Evolutionary conservation across 1,140 invertebrate species (phyloP).

Genomic region (Lamellibrachia luymesi): DNA sequence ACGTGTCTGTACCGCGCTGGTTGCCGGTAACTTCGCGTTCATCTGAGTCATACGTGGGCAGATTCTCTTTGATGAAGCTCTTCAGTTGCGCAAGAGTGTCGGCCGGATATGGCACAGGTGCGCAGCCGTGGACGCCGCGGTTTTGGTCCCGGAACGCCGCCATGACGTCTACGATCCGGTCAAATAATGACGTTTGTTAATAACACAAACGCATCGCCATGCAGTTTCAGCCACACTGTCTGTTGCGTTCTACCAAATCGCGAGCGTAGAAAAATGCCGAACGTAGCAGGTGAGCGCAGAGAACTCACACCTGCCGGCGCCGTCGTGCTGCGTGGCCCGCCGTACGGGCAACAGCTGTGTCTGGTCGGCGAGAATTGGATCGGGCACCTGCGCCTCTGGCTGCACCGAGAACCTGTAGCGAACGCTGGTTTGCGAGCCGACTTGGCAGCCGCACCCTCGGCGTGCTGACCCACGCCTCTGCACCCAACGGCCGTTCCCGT

Average conservation of each 20-base stretch:
- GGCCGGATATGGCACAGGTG: background rate
- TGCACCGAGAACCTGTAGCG: background rate
- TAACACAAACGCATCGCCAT: background rate
- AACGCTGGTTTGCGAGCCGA: background rate
- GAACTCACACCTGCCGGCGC: background rate
- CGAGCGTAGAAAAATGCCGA: background rate
- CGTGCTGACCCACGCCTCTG: background rate
- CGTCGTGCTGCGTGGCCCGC: background rate
- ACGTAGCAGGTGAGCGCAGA: background rate
- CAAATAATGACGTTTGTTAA: background rate
- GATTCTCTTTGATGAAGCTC: background rate
- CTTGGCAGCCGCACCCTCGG: background rate
- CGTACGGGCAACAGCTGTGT: background rate
- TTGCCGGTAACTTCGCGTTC: background rate
- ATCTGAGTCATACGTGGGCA: background rate
- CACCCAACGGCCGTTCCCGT: background rate
- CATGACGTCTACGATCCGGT: background rate
- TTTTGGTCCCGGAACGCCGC: background rate
- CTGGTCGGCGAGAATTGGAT: background rate
- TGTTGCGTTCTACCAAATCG: background rate
- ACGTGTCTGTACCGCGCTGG: background rate
- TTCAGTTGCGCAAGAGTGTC: constrained; percentile 3
- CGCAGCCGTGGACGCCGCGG: background rate
- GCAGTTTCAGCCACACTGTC: background rate
- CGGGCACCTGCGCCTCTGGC: background rate